Evolutionary conservation across 2,113 vertebrate species (phyloP), one percentile per base, ranked within the genome.

Genomic region (Dasyornis broadbenti): DNA sequence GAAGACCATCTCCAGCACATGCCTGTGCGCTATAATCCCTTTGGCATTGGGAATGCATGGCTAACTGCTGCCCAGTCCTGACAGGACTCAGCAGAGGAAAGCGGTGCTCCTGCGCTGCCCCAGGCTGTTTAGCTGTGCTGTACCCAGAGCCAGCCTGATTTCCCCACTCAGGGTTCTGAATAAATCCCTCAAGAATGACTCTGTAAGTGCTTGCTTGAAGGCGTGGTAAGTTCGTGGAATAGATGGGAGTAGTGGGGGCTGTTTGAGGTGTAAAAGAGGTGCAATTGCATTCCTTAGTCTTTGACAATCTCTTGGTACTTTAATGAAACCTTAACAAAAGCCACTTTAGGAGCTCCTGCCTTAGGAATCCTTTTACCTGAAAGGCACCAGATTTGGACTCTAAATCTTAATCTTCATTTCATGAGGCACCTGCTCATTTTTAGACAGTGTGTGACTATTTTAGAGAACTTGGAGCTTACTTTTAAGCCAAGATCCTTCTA

Each of bases 401-500:
- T 77, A 70, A 94, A 94, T 88, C 75, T 82, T 92, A 65, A 88
- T 86, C 80, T 93, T 94, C 44, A 21, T 89, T 94, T 94, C 80
- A 52, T 71, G 89, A 93, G 72, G 80, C 83, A 93, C 86, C 49
- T 94, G 64, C 83, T 94, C 1, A 0, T 68, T 97, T 90, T 92
- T 49, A 71, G 81, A 42, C 57, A 86, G 15, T 52, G 31, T 82
- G 40, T 78, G 73, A 72, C 84, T 86, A 10, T 70, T 81, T 89
- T 64, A 75, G 69, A 84, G 64, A 35, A 63, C 83, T 91, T 2
- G 0, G 27, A 86, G 72, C 72, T 95, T 78, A 44, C 76, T 92
- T 91, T 63, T 96, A 82, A 92, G 85, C 45, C 69, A 86, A n/a
- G 83, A 83, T 90, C 90, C 56, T 94, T 94, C 90, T 72, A 92